Evolutionary conservation across 2,113 vertebrate species (phyloP), one percentile per base, ranked within the genome.

Genomic region (Scartelaos histophorus): DNA sequence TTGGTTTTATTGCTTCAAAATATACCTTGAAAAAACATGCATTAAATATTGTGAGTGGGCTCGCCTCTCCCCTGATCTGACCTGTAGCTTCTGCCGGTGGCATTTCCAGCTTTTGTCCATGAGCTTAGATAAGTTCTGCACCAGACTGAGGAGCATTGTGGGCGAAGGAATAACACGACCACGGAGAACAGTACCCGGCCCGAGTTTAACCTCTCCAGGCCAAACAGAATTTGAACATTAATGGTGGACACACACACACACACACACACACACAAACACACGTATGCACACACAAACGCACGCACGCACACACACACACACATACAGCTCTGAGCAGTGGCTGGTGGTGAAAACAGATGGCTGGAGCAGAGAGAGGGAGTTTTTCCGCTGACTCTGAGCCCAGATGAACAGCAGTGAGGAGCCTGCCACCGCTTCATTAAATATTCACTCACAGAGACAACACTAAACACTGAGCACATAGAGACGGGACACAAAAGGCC

Each of bases 261-360:
- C 49, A 7, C 49, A 51, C 47, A 49, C 47, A 49, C 13, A 17
- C 3, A 17, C 5, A n/a, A n/a, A 49, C 78, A 80, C 62, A 87
- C 17, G 1, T 17, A 51, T 16, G 17, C 17, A 51, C 49, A 19
- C 1, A 7, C 7, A 51, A 89, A 76, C 88, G 90, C 13, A 16
- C 46, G 16, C 47, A 17, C 47, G 16, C 46, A 47, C 49, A 7
- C 49, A 51, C 49, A 19, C 49, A 51, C 17, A 19, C 5, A 19
- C 7, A 51, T 76, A 80, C 60, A 87, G 82, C 80, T 81, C 73
- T 78, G 86, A 90, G 85, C 21, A 75, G 75, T 53, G 77, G 83
- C 75, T 78, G 72, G 81, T 81, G 85, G 91, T 90, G 88, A 84
- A 87, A 93, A 88, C 92, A 93, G 91, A 93, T 93, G 92, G 91